These are phyloP conservation scores for Autographa pulchrina DNA, from an alignment of 2,888 invertebrate species.

Conservation along the genomic window DNA sequence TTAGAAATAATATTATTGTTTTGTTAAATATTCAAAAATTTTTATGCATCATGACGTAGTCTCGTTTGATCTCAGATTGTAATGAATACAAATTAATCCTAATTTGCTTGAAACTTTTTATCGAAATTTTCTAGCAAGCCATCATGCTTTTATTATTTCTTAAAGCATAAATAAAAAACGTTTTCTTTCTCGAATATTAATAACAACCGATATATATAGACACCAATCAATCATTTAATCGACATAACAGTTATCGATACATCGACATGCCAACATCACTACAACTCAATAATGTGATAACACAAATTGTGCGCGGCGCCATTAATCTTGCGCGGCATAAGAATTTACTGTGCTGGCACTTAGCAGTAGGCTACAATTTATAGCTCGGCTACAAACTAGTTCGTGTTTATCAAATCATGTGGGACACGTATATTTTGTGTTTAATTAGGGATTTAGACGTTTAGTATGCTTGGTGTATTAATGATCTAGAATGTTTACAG, in stretches of 20 bases:
- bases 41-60: background rate
- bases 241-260: slow-evolving; percentile 20
- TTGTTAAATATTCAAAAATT: background rate
- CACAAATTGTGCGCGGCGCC: slow-evolving; percentile 71
- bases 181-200: background rate
- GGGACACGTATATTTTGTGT: slow-evolving; percentile 16
- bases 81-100: background rate
- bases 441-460: background rate
- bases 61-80: background rate
- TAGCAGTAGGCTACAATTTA: slow-evolving; percentile 55
- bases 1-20: background rate
- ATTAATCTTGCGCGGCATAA: slow-evolving; percentile 76
- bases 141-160: no score
- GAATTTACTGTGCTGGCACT: slow-evolving; percentile 67
- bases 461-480: no score
- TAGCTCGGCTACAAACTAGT: slow-evolving; percentile 31
- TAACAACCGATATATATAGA: background rate
- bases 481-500: no score
- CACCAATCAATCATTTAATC: slow-evolving; percentile 16
- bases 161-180: no score
- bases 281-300: slow-evolving; percentile 72
- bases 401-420: slow-evolving; percentile 19
- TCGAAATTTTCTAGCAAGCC: no score
- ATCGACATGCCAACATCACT: slow-evolving; percentile 53
- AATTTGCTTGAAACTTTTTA: background rate